A percentile compares a stretch with the other conserved stretches of the same genome.
These are phyloP conservation scores for Steromphala cineraria DNA, from an alignment of 2,888 invertebrate species.

Conservation along the genomic window DNA sequence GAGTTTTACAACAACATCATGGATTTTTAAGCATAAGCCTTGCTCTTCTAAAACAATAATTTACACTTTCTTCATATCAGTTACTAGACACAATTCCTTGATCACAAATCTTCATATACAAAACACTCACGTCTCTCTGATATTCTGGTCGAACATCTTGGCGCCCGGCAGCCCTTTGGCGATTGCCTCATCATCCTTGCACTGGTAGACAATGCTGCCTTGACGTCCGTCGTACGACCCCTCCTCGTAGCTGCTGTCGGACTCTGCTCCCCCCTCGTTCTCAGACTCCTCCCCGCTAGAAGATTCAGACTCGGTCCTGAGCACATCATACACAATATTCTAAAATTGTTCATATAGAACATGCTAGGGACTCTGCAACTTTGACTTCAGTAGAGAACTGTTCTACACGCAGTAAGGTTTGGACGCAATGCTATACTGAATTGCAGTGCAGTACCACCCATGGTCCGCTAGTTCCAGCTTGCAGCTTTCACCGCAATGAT, in stretches of 20 bases:
- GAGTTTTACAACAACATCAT: too few species aligned
- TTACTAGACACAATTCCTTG: background rate
- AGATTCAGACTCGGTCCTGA: background rate
- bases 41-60: too few species aligned
- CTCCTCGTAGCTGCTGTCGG: slow-evolving; percentile 73
- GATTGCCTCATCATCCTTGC: slow-evolving; percentile 74
- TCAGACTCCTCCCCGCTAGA: slow-evolving; percentile 39
- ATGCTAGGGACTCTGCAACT: too few species aligned
- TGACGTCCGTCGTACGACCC: slow-evolving; percentile 76
- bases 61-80: too few species aligned
- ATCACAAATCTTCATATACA: background rate
- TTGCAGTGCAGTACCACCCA: too few species aligned
- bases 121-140: slow-evolving; percentile 71
- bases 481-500: too few species aligned
- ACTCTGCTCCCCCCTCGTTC: slow-evolving; percentile 46
- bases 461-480: too few species aligned
- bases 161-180: slow-evolving; percentile 69
- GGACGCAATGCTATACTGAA: too few species aligned
- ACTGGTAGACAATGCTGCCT: slow-evolving; percentile 73
- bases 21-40: too few species aligned
- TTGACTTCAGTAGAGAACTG: too few species aligned
- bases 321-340: background rate
- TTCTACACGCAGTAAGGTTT: too few species aligned
- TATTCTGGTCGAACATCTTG: slow-evolving; percentile 74
- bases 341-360: too few species aligned